These are phyloP conservation scores for Deroplatys truncata DNA, from an alignment of 2,888 invertebrate genomes.

Conservation along the genomic window DNA sequence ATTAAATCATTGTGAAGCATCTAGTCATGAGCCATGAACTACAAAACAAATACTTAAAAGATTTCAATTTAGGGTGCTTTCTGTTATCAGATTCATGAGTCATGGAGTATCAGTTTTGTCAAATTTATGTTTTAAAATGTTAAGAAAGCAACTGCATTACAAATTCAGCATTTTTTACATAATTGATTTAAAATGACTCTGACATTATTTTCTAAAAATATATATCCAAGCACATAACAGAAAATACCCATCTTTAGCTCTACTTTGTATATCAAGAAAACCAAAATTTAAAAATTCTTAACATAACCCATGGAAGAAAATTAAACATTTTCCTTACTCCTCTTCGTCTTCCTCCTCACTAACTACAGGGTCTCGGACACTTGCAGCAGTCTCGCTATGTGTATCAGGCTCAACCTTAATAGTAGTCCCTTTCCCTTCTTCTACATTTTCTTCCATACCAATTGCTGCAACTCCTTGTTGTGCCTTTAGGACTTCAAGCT, in stretches of 20 bases:
- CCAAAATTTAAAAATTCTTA: not conserved
- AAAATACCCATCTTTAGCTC: not conserved
- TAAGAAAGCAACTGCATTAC: too few species aligned
- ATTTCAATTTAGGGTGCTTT: too few species aligned
- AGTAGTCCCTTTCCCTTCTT: constrained; percentile 7
- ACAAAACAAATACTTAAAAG: too few species aligned
- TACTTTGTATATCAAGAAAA: not conserved
- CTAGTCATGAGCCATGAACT: too few species aligned
- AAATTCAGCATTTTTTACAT: too few species aligned
- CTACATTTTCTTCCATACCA: constrained; percentile 32
- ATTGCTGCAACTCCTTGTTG: constrained; percentile 63
- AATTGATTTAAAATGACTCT: too few species aligned
- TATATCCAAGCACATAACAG: too few species aligned
- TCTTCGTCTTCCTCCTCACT: constrained; percentile 4
- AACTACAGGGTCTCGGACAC: not conserved
- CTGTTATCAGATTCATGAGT: too few species aligned
- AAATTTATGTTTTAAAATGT: too few species aligned
- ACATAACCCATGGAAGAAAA: not conserved
- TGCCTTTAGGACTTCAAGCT: constrained; percentile 83
- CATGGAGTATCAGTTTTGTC: too few species aligned
- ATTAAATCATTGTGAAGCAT: too few species aligned
- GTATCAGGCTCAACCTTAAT: not conserved
- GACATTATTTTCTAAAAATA: too few species aligned
- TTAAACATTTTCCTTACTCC: not conserved
- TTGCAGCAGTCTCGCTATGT: not conserved